Evolutionary conservation across 1,140 invertebrate genomes (phyloP).

Genomic region (Nasonia longicornis): DNA sequence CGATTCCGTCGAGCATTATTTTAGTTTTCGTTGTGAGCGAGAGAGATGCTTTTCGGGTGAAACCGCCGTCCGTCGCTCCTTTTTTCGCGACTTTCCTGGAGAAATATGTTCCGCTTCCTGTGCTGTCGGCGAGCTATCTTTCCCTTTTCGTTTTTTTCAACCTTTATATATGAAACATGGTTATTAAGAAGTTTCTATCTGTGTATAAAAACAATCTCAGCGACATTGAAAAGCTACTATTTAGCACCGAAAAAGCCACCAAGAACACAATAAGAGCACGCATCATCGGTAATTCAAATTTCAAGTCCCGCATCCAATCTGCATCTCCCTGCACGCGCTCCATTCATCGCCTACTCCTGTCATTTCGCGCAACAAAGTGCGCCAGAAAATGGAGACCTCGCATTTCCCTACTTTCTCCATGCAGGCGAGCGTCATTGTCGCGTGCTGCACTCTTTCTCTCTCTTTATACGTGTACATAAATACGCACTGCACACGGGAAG

Average conservation of each 20-base stretch:
- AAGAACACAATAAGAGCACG: not conserved
- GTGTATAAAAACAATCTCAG: no score
- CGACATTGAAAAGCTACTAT: not conserved
- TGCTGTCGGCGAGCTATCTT: constrained; percentile 39
- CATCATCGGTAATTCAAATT: constrained; percentile 23
- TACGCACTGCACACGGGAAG: not conserved
- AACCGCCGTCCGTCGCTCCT: constrained; percentile 48
- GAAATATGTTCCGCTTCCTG: constrained; percentile 66
- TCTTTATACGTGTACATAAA: not conserved
- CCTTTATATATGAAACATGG: no score
- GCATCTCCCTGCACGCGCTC: not conserved
- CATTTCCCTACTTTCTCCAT: not conserved
- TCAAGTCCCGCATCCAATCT: constrained; percentile 20
- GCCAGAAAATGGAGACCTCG: constrained; percentile 1
- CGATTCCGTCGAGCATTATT: constrained; percentile 69
- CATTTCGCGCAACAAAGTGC: constrained; percentile 10
- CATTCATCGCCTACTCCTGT: not conserved
- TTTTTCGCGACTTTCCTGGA: constrained; percentile 50
- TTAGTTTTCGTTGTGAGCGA: constrained; percentile 62
- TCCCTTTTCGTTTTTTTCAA: no score
- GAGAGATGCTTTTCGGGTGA: constrained; percentile 63
- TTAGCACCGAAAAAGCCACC: not conserved
- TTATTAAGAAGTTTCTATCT: no score
- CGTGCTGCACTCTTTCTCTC: not conserved
- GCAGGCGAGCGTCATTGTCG: constrained; percentile 21